phyloP scores from a whole-genome alignment of 2,888 invertebrate species.

The Acanthosepion lycidas region DNA sequence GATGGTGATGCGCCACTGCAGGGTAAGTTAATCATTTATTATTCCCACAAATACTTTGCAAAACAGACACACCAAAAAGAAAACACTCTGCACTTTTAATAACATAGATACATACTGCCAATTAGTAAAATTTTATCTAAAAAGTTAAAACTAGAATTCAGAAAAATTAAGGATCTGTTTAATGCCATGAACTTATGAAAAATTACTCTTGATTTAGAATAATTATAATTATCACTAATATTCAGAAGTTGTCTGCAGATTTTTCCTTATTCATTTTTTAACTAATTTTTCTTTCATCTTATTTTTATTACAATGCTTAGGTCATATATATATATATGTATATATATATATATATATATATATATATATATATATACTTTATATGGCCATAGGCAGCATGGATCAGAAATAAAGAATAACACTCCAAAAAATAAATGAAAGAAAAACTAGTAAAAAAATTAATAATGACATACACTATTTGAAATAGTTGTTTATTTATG shows the following conservation, averaged over 20 bases:
- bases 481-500: no score
- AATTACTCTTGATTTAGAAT: background rate
- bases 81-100: background rate
- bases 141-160: background rate
- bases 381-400: background rate
- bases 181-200: background rate
- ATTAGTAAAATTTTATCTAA: background rate
- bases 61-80: background rate
- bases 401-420: background rate
- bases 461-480: no score
- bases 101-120: background rate
- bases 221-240: background rate
- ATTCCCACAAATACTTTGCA: background rate
- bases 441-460: background rate
- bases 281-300: background rate
- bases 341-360: no score
- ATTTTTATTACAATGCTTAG: background rate
- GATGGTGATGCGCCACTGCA: background rate
- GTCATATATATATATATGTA: no score
- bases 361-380: no score
- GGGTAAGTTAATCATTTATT: conserved; percentile 45
- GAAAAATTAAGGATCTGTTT: background rate
- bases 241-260: background rate
- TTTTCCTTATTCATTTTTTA: background rate
- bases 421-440: background rate